Evolutionary conservation across 2,113 vertebrate genomes (phyloP), one percentile per base, ranked within the genome.

Genomic region (Burhinus bistriatus): DNA sequence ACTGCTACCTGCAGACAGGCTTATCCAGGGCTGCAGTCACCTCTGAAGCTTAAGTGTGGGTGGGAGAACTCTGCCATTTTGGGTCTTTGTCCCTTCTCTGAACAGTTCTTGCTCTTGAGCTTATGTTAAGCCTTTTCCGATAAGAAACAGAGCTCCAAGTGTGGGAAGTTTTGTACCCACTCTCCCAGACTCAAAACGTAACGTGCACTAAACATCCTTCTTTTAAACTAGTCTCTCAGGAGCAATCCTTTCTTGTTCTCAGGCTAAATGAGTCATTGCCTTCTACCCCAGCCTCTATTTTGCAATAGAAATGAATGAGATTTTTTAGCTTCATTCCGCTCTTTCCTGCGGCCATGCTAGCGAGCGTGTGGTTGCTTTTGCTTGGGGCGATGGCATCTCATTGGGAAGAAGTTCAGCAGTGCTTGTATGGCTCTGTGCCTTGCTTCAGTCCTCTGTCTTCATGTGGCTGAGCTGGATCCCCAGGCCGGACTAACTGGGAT

Each of bases 391-490:
- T 38, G 55, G 65, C 62, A 61, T 87, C 76, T 57, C 45, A 9
- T 19, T 75, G 76, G 72, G 79, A 93, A 90, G 87, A 47, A 85
- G 81, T 62, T 84, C 15, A 81, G 72, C 42, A 32, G 82, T 12
- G 34, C 11, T 92, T 78, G 44, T 54, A 30, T 23, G 21, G 81
- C 52, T 95, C 79, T 21, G 32, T 62, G 86, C 79, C 72, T 90
- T 51, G 40, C 29, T 80, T n/a, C 78, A 70, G 88, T 72, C 90
- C 87, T 91, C 65, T 45, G 83, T 85, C 91, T 95, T 93, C 45
- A 80, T 96, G 79, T 94, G 93, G 92, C 95, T 82, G 47, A 90
- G 90, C 87, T 93, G 70, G 52, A 83, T 96, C 96, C 95, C 69
- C 34, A 54, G 15, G 89, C 90, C 15, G 78, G 80, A 42, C 94